phyloP scores from a whole-genome alignment of 2,113 vertebrate genomes.

The Nipponia nippon region DNA sequence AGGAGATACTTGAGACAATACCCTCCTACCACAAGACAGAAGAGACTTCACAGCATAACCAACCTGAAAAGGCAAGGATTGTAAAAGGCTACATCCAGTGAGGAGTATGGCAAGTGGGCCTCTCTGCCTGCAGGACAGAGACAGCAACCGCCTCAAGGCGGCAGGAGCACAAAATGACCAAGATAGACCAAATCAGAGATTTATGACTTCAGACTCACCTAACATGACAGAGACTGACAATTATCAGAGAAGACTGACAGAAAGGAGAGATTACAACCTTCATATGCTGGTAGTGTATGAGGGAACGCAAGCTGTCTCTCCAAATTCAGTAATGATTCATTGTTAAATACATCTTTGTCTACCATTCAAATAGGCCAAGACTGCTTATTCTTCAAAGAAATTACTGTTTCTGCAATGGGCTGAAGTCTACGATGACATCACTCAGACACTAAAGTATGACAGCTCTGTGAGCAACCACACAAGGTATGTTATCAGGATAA shows the following conservation, averaged over 20 bases:
- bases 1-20: accelerated
- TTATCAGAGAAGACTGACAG: neutral
- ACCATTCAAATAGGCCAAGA: neutral
- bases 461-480: neutral
- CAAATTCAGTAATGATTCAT: neutral
- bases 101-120: neutral
- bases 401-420: neutral
- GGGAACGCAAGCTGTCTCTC: neutral
- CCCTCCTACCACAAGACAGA: neutral
- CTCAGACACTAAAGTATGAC: neutral
- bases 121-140: neutral
- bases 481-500: neutral
- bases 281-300: neutral
- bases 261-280: neutral
- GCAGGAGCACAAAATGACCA: neutral
- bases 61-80: neutral
- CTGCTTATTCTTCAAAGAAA: neutral
- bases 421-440: neutral
- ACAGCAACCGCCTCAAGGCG: neutral
- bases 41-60: neutral
- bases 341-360: neutral
- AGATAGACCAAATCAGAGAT: neutral
- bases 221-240: neutral
- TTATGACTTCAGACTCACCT: neutral
- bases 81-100: neutral